Evolutionary conservation across 2,113 vertebrate species (phyloP), one percentile per base, ranked within the genome.

Genomic region (Triplophysa siluroides): DNA sequence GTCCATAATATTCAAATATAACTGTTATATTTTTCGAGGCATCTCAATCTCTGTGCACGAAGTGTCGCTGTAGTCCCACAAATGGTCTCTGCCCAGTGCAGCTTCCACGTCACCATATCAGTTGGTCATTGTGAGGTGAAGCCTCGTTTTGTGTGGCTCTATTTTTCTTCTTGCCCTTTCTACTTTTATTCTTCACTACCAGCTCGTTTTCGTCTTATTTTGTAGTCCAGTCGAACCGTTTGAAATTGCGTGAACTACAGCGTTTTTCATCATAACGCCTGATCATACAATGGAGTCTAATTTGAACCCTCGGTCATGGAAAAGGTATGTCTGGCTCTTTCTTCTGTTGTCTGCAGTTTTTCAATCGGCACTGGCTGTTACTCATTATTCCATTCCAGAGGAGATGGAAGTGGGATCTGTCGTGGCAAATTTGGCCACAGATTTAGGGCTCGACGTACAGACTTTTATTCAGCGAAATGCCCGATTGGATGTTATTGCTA

Each of bases 331-430:
- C 12, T 7, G 24, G n/a, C 73, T 72, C 67, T 29, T 47, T 80
- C 3, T 73, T 23, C 58, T 56, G 18, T n/a, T 56, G 6, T 19
- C 54, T n/a, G 8, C 67, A 2, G 2, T 61, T 13, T 7, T 82
- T 3, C 38, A 61, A 19, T 29, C 52, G 18, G 23, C 38, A n/a
- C 43, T 2, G 19, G 3, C 83, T 18, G 87, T 92, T 29, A 91
- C 84, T 5, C 91, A 91, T 85, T 96, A 96, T 75, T 92, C 91
- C 1, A 91, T 95, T 64, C 79, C 86, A 0, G 95, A 96, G 60
- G 94, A 95, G 80, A 91, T 93, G 85, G 91, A 94, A 67, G 92
- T 93, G 84, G 93, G 93, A 0, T 92, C 94, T 1, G 91, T 95
- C 0, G 93, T 95, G 26, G 92, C 94, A 1, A 94, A 94, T 90